Evolutionary conservation across 2,888 invertebrate genomes (phyloP), one percentile per base, ranked within the genome.

Genomic region (Podotricha telesiphe): DNA sequence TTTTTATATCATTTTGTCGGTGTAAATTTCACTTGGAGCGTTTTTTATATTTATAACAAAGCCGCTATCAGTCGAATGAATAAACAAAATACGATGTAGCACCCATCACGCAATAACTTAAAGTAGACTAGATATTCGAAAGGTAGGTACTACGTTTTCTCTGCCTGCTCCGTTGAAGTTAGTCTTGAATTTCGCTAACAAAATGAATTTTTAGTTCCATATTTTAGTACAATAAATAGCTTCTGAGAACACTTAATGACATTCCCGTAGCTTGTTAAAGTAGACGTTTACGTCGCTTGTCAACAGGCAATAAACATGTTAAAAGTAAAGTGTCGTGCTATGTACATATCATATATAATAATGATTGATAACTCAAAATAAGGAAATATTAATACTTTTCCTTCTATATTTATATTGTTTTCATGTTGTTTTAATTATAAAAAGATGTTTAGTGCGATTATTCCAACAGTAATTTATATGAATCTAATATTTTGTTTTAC

Each of bases 301-400:
- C 65, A 67, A 72, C 65, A 65, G 67, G 55, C 65, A 68, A 66
- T 70, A 72, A 72, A 72, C 63, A 72, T 56, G 55, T 61, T 58
- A 58, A 58, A 70, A 64, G 51, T 56, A 37, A 61, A 65, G 34
- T 58, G 58, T 65, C 56, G 58, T 51, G 65, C 63, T 56, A 59
- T 63, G 58, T 70, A 65, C 55, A 65, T 67, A 50, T 69, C 70
- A 37, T 62, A 65, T 62, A 58, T 59, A 42, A 59, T 59, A 22
- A 59, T 59, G 45, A 59, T 45, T 59, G 59, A 42, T 59, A 45
- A 40, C 22, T 20, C 42, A 20, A 58, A 42, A 40, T 42, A 42
- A 15, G 40, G 20, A 42, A 20, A 42, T 40, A 40, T 20, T 58
- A 58, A 42, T 20, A 42, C n/a, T 28, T 53, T 53, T 51, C 28